Percentiles rank a stretch among this genome's conserved stretches.
Conservation (phyloP, 2,113 vertebrate genomes). For the Rhodinocichla rosea region DNA sequence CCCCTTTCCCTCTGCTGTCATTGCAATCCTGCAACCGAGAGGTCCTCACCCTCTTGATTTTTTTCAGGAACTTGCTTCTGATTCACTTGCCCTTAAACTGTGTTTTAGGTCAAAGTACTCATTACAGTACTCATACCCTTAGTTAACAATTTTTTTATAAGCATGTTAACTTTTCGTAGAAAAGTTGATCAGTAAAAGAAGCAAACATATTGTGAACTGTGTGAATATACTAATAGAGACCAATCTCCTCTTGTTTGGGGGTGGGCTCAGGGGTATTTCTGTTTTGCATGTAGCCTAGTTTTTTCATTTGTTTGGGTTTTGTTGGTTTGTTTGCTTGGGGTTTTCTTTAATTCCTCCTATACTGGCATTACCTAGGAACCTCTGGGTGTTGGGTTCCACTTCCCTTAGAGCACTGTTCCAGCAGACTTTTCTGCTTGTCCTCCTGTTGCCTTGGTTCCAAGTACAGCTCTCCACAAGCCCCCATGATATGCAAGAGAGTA, state of each 20-base stretch:
- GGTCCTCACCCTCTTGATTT: not conserved
- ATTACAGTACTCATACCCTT: not conserved
- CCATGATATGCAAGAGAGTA: accelerated
- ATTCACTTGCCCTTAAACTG: not conserved
- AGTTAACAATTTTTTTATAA: not conserved
- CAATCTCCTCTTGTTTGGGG: not conserved
- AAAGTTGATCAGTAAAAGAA: not conserved
- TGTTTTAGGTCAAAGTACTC: not conserved
- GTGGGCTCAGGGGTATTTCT: accelerated
- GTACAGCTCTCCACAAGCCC: not conserved
- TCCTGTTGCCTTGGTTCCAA: not conserved
- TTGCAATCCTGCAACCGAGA: not conserved
- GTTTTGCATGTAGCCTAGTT: not conserved
- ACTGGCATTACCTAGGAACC: not conserved
- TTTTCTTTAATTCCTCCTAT: not conserved
- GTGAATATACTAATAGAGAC: not conserved
- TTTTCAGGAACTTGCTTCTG: not conserved
- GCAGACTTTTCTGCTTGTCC: not conserved
- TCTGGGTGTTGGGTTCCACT: not conserved
- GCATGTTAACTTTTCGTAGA: not conserved
- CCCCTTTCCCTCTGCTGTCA: not conserved
- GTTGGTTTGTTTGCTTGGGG: not conserved
- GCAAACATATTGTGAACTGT: not conserved
- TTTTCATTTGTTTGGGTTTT: not conserved
- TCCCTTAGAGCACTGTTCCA: not conserved